A percentile compares a stretch with the other conserved stretches of the same genome.
phyloP scores from a whole-genome alignment of 2,113 vertebrate species.

The Thryonomys swinderianus region DNA sequence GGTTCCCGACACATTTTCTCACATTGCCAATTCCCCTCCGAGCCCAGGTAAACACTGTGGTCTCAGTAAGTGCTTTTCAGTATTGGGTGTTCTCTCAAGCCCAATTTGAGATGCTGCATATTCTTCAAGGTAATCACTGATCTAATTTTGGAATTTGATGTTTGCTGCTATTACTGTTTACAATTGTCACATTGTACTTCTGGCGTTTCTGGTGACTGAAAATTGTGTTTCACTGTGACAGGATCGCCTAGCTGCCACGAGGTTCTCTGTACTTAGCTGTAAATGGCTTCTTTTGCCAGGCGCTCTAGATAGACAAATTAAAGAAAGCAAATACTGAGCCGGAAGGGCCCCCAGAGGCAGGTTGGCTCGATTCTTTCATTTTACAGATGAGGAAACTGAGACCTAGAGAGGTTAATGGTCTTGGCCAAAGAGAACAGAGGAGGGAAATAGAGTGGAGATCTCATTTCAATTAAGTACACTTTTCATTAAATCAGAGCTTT shows the following conservation, averaged over 20 bases:
- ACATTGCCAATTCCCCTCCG: background rate
- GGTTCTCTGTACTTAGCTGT: background rate
- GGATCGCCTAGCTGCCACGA: background rate
- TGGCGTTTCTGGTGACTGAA: background rate
- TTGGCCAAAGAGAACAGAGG: background rate
- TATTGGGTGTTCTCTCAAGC: background rate
- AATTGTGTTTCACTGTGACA: background rate
- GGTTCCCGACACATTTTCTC: background rate
- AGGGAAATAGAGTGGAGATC: slow-evolving; percentile 5
- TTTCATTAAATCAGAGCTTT: slow-evolving; percentile 68
- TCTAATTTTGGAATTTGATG: slow-evolving; percentile 9
- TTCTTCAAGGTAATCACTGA: background rate
- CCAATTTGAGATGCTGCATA: background rate
- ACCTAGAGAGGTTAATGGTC: background rate
- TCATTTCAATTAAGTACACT: slow-evolving; percentile 41
- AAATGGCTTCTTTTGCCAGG: background rate
- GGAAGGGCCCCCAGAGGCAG: background rate
- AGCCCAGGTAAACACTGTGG: background rate
- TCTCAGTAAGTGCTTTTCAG: background rate
- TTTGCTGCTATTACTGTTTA: background rate
- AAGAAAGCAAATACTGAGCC: background rate
- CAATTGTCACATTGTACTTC: background rate
- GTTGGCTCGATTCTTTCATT: background rate
- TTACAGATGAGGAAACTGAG: slow-evolving; percentile 55
- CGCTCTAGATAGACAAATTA: background rate